Conservation (phyloP, 2,113 vertebrate species). For the Pardalotus punctatus region DNA sequence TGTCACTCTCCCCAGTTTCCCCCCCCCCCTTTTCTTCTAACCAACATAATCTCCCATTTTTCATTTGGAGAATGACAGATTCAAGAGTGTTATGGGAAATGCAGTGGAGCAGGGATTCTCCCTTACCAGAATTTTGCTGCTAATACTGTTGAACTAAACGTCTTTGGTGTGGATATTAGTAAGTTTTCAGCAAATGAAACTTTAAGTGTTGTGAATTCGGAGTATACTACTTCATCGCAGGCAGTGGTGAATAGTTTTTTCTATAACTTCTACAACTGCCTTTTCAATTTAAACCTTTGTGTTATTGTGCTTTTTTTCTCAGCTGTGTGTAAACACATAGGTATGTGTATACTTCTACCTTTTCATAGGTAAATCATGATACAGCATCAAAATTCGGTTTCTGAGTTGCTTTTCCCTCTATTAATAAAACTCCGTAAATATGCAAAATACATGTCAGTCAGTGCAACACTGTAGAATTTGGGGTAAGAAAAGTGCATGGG, state of each 20-base stretch:
- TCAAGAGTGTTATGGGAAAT: neutral
- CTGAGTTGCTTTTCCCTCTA: neutral
- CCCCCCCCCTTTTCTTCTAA: neutral
- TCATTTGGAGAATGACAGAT: conserved; percentile 20
- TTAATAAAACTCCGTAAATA: neutral
- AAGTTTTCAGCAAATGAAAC: neutral
- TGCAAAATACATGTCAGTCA: fast-evolving
- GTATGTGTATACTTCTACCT: neutral
- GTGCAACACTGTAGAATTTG: neutral
- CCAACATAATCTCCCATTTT: conserved; percentile 16
- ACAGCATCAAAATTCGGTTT: neutral
- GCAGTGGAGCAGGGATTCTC: neutral
- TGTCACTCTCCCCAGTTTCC: neutral
- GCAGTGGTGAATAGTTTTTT: neutral
- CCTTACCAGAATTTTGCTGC: neutral
- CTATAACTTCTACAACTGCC: neutral
- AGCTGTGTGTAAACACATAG: neutral
- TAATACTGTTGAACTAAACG: neutral
- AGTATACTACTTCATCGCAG: neutral
- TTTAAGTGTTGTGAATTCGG: neutral
- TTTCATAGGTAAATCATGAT: neutral
- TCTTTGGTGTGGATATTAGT: neutral
- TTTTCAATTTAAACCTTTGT: neutral
- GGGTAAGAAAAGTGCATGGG: neutral
- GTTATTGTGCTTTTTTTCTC: neutral